Percentiles rank a stretch among this genome's conserved stretches.
Conservation (phyloP, 2,888 invertebrate species). For the Eupelmus urozonus region DNA sequence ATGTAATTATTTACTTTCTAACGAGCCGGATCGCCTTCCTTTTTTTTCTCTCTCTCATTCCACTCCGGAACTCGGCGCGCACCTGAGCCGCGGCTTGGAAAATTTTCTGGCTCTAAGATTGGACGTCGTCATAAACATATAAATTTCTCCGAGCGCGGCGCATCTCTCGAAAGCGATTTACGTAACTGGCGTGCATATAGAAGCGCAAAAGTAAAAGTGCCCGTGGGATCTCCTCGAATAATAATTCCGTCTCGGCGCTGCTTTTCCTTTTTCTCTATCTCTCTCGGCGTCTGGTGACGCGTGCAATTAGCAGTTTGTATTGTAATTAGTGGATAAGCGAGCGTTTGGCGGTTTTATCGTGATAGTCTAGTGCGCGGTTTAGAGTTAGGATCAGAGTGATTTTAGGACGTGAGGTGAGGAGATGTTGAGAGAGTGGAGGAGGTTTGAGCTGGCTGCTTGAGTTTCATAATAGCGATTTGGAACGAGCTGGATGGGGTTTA, state of each 20-base stretch:
- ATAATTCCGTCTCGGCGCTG: not conserved
- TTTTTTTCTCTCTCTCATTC: not conserved
- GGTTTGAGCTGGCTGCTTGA: no score
- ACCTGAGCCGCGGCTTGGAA: no score
- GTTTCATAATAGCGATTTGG: no score
- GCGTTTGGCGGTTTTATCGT: no score
- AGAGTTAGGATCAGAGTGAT: no score
- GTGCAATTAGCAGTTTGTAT: no score
- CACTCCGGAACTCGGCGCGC: no score
- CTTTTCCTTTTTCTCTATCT: not conserved
- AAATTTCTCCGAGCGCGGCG: conserved; percentile 35
- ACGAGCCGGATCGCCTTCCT: conserved; percentile 4
- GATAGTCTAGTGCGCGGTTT: no score
- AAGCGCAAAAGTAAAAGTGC: conserved; percentile 56
- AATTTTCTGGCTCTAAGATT: not conserved
- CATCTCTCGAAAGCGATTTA: conserved; percentile 52
- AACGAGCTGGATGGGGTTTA: no score
- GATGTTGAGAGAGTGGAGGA: no score
- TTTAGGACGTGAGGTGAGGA: no score
- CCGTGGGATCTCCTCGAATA: conserved; percentile 16
- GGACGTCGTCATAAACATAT: conserved; percentile 20
- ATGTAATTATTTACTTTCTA: conserved; percentile 52
- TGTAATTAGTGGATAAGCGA: no score
- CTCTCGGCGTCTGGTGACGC: not conserved
- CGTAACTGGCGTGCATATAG: conserved; percentile 31